A percentile compares a stretch with the other conserved stretches of the same genome.
These are phyloP conservation scores for Hyperoplus immaculatus DNA, from an alignment of 2,797 vertebrate species.

Conservation along the genomic window DNA sequence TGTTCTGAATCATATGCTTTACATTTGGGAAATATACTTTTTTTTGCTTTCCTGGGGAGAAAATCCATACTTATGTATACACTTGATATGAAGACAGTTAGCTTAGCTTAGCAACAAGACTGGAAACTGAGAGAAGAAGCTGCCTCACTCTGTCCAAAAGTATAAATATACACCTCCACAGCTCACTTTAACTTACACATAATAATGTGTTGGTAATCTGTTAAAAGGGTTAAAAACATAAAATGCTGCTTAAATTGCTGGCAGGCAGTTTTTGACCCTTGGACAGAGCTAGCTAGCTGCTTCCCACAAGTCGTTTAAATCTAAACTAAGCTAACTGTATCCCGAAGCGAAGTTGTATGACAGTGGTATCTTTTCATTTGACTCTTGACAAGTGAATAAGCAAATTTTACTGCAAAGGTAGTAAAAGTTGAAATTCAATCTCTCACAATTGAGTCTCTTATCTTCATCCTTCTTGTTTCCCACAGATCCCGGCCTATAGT, in stretches of 20 bases:
- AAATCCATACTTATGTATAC: not conserved
- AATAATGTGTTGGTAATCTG: not conserved
- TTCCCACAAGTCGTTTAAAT: not conserved
- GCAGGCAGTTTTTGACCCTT: not conserved
- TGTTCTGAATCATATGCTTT: slow-evolving; percentile 7
- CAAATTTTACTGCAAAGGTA: not conserved
- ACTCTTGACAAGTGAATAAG: not conserved
- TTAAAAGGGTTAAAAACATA: no score
- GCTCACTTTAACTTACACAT: not conserved
- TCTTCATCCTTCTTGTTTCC: not conserved
- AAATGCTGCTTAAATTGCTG: not conserved
- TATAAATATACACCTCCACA: not conserved
- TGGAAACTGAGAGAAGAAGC: not conserved
- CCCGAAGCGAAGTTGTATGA: not conserved
- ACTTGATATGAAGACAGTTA: slow-evolving; percentile 5
- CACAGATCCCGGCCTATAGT: slow-evolving; percentile 92
- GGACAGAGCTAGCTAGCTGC: not conserved
- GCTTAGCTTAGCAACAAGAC: not conserved
- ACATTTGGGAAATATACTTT: not conserved
- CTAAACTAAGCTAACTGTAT: not conserved
- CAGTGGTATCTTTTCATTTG: not conserved
- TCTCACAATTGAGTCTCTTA: slow-evolving; percentile 4
- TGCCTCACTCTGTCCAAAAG: not conserved
- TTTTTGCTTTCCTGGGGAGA: not conserved
- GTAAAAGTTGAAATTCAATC: slow-evolving; percentile 4